Conservation (phyloP, 2,888 invertebrate genomes). For the Agonopterix arenella region DNA sequence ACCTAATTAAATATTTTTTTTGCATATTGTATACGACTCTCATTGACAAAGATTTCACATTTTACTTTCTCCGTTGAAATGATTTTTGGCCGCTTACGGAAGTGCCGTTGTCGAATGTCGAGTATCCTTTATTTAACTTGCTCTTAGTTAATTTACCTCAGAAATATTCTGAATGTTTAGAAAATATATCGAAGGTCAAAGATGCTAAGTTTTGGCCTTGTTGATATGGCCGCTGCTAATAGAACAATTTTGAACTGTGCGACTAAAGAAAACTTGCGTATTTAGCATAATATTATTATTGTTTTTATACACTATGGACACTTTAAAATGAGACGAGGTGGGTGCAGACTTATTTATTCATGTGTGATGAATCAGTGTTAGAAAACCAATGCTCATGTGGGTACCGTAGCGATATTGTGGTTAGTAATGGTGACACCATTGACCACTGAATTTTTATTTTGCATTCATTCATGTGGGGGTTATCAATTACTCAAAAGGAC, state of each 20-base stretch:
- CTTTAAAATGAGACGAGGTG: no score
- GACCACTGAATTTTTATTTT: no score
- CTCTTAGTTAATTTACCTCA: constrained; percentile 6
- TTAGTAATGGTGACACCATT: no score
- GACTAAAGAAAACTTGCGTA: background rate
- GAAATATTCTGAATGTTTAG: constrained; percentile 9
- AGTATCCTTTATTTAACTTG: constrained; percentile 9
- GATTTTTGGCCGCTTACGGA: constrained; percentile 37
- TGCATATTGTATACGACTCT: constrained; percentile 27
- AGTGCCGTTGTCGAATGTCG: constrained; percentile 12
- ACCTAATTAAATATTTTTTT: constrained; percentile 20
- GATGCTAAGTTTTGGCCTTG: constrained; percentile 25
- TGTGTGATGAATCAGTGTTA: no score
- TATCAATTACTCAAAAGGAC: no score
- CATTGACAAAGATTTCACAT: constrained; percentile 50
- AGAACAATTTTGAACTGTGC: constrained; percentile 19
- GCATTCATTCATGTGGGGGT: no score
- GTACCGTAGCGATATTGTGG: no score
- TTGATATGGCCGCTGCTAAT: constrained; percentile 16
- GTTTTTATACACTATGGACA: no score
- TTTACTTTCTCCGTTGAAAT: constrained; percentile 48
- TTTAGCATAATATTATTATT: no score
- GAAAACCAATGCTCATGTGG: no score
- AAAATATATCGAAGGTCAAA: constrained; percentile 4
- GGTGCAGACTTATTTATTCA: no score